phyloP scores from a whole-genome alignment of 2,113 vertebrate genomes.

The Chamaetylas fuelleborni region DNA sequence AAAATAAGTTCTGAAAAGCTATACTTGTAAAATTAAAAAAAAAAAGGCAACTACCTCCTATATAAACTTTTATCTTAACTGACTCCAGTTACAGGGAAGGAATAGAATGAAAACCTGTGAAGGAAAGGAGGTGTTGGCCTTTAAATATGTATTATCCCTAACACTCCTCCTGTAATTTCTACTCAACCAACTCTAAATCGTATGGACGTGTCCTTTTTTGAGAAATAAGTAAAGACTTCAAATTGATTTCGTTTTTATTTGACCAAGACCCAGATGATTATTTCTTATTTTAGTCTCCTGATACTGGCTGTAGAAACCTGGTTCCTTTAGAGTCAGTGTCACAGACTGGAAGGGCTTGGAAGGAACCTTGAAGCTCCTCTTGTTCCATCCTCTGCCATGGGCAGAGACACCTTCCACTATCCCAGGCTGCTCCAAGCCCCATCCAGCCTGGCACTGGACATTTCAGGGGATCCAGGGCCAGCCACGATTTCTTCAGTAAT shows the following conservation, averaged over 20 bases:
- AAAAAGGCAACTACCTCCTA: background rate
- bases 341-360: background rate
- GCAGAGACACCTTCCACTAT: background rate
- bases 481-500: background rate
- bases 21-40: background rate
- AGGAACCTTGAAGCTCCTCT: background rate
- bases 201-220: accelerated
- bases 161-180: background rate
- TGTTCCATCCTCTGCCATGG: background rate
- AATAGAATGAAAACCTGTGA: background rate
- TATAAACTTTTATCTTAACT: background rate
- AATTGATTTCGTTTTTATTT: background rate
- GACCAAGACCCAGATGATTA: background rate
- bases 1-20: background rate
- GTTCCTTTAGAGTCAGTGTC: background rate
- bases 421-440: background rate
- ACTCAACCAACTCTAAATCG: background rate
- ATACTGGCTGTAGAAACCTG: background rate
- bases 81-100: background rate
- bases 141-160: background rate
- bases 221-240: background rate
- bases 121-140: background rate
- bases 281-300: background rate
- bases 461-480: background rate
- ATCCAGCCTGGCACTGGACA: background rate